These are phyloP conservation scores for Globodera rostochiensis DNA, from an alignment of 1,140 invertebrate species.

Conservation along the genomic window DNA sequence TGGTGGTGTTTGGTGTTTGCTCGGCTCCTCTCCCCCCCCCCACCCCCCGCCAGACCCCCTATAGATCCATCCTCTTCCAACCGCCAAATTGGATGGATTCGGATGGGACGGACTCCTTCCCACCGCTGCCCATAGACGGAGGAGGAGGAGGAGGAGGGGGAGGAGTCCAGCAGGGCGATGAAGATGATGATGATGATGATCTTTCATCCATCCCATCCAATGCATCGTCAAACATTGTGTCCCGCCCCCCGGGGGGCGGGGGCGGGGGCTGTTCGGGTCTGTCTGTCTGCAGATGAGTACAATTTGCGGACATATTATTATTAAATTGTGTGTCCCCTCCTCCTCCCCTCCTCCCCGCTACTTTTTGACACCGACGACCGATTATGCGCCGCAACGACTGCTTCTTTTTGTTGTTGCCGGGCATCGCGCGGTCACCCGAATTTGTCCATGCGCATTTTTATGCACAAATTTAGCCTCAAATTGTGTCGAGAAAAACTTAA, in stretches of 20 bases:
- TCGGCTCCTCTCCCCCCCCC: background rate
- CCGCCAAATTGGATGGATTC: background rate
- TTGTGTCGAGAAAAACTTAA: too few species aligned
- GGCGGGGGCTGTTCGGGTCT: background rate
- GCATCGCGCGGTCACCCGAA: too few species aligned
- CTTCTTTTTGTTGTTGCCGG: too few species aligned
- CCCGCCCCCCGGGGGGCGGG: too few species aligned
- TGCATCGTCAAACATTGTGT: background rate
- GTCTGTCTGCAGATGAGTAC: background rate
- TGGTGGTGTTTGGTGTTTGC: slow-evolving; percentile 1
- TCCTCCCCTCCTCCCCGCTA: background rate
- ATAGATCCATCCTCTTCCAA: too few species aligned
- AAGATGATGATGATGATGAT: background rate
- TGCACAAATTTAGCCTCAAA: too few species aligned
- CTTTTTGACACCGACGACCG: background rate
- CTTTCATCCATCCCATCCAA: background rate
- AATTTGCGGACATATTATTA: slow-evolving; percentile 2
- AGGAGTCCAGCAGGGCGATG: background rate
- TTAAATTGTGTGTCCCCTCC: background rate
- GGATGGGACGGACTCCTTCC: background rate
- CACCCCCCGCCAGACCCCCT: too few species aligned
- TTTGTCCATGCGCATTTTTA: too few species aligned
- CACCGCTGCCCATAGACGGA: background rate
- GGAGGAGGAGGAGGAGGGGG: slow-evolving; percentile 24
- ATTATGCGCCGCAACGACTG: too few species aligned